These are phyloP conservation scores for Morpho deidamia DNA, from an alignment of 2,888 invertebrate species.

Conservation along the genomic window DNA sequence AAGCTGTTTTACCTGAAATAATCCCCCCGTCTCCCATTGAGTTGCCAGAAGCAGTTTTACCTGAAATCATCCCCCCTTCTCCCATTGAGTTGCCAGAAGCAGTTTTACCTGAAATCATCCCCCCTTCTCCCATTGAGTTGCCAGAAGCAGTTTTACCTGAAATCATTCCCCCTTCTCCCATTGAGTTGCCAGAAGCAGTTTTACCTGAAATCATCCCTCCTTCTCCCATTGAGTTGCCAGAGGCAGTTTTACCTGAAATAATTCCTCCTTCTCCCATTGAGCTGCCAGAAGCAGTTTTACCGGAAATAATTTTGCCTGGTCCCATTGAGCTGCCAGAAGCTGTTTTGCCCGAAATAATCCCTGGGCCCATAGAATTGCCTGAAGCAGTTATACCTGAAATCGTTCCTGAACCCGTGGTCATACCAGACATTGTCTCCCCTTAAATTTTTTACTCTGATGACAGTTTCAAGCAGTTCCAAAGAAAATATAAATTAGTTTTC, in stretches of 20 bases:
- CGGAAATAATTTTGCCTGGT: neutral
- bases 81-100: constrained; percentile 2
- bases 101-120: constrained; percentile 11
- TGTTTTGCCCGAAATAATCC: neutral
- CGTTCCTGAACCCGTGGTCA: neutral
- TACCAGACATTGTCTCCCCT: neutral
- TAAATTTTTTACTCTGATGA: neutral
- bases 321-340: neutral
- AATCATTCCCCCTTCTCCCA: neutral
- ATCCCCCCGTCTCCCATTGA: constrained; percentile 5
- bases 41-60: constrained; percentile 18
- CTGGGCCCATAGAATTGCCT: neutral
- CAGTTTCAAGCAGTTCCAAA: neutral
- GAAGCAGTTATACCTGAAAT: neutral
- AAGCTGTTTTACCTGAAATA: neutral
- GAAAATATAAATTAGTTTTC: too few relatives aligned
- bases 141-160: constrained; percentile 21
- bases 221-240: neutral
- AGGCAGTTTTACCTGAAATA: neutral
- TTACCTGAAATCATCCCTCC: constrained; percentile 1
- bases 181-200: neutral
- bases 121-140: constrained; percentile 10
- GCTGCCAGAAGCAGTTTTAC: neutral
- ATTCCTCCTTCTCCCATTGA: neutral
- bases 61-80: constrained; percentile 4